Conservation (phyloP, 1,140 invertebrate genomes). For the Drosophila sechellia region DNA sequence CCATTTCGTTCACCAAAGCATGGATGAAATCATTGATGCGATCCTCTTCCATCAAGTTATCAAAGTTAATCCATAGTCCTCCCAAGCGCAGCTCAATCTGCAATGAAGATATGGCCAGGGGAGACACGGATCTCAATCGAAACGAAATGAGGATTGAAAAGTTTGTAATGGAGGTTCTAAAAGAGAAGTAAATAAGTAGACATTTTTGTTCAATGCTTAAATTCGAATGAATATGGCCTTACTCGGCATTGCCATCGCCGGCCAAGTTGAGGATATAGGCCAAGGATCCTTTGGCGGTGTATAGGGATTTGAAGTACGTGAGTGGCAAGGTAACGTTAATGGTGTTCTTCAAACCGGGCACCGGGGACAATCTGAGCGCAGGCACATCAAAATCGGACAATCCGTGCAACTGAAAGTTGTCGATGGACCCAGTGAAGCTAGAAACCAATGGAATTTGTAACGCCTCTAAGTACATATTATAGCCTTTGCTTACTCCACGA, state of each 20-base stretch:
- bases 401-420: slow-evolving; percentile 64
- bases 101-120: slow-evolving; percentile 51
- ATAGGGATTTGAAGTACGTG: slow-evolving; percentile 64
- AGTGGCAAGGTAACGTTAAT: slow-evolving; percentile 64
- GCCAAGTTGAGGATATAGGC: slow-evolving; percentile 70
- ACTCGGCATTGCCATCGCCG: slow-evolving; percentile 76
- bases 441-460: neutral
- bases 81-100: slow-evolving; percentile 58
- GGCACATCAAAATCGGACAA: slow-evolving; percentile 68
- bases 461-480: neutral
- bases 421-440: slow-evolving; percentile 69
- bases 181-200: neutral
- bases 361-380: slow-evolving; percentile 33
- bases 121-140: slow-evolving; percentile 33
- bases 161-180: slow-evolving; percentile 43
- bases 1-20: slow-evolving; percentile 68
- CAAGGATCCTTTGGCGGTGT: slow-evolving; percentile 76
- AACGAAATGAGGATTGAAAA: slow-evolving; percentile 57
- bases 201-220: neutral
- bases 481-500: slow-evolving; percentile 65
- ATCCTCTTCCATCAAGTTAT: slow-evolving; percentile 69
- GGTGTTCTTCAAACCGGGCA: slow-evolving; percentile 31
- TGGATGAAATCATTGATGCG: slow-evolving; percentile 68
- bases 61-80: slow-evolving; percentile 63
- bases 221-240: slow-evolving; percentile 4